A percentile compares a stretch with the other conserved stretches of the same genome.
These are phyloP conservation scores for Oreonectes daqikongensis DNA, from an alignment of 2,797 vertebrate species.

Conservation along the genomic window DNA sequence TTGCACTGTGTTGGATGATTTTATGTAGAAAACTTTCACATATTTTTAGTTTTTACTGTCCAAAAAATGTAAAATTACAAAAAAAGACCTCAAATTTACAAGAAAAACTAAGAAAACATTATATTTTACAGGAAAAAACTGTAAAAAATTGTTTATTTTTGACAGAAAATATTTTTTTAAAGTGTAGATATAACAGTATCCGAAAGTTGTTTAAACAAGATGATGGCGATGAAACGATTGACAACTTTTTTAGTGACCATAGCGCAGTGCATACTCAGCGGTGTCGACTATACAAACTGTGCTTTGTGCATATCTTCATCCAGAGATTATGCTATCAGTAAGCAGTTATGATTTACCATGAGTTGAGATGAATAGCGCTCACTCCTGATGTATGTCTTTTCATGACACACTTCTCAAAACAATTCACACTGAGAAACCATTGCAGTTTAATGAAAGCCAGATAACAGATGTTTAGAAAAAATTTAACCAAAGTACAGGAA, in stretches of 20 bases:
- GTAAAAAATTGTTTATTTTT: too few relatives aligned
- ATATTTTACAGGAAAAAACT: too few relatives aligned
- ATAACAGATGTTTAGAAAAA: too few relatives aligned
- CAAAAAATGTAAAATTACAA: too few relatives aligned
- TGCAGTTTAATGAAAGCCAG: neutral
- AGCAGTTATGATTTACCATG: conserved; percentile 47
- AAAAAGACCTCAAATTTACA: too few relatives aligned
- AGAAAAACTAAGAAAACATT: too few relatives aligned
- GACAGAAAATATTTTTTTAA: too few relatives aligned
- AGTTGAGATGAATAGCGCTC: conserved; percentile 39
- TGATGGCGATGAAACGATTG: conserved; percentile 24
- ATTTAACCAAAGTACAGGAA: too few relatives aligned
- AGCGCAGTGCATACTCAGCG: conserved; percentile 50
- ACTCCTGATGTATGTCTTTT: neutral
- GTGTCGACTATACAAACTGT: conserved; percentile 54
- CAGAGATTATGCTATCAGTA: conserved; percentile 50
- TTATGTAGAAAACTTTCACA: too few relatives aligned
- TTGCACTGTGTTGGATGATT: too few relatives aligned
- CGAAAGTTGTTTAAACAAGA: conserved; percentile 48
- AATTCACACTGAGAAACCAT: conserved; percentile 37
- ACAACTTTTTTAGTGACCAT: conserved; percentile 38
- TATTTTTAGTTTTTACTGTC: too few relatives aligned
- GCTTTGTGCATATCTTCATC: conserved; percentile 37
- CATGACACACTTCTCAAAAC: conserved; percentile 52
- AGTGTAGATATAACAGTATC: too few relatives aligned